phyloP scores from a whole-genome alignment of 2,113 vertebrate species.

The Cairina moschata region DNA sequence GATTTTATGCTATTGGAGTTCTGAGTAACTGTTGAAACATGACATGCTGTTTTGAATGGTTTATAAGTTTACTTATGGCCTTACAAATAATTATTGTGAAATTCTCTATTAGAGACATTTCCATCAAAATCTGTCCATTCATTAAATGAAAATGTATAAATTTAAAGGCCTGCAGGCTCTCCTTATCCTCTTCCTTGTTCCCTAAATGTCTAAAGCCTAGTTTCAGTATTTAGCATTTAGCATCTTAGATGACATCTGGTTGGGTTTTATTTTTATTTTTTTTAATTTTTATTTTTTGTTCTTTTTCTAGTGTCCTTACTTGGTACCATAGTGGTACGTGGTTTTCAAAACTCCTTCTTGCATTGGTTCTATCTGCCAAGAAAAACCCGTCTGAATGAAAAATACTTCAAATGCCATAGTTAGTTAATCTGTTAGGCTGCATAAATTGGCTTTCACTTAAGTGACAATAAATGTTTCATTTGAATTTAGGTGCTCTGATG shows the following conservation, averaged over 20 bases:
- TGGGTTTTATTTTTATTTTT: background rate
- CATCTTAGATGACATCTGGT: background rate
- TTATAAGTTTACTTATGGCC: background rate
- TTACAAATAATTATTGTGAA: background rate
- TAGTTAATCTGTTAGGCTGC: conserved; percentile 28
- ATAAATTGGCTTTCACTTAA: conserved; percentile 60
- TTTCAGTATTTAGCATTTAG: background rate
- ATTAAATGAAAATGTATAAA: background rate
- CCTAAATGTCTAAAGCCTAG: background rate
- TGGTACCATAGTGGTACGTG: background rate
- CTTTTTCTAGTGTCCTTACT: background rate
- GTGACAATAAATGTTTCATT: conserved; percentile 63
- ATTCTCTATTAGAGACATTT: background rate
- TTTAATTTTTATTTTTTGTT: background rate
- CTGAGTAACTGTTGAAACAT: background rate
- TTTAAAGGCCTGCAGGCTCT: background rate
- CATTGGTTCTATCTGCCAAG: background rate
- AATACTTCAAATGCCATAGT: conserved; percentile 49
- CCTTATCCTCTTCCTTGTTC: background rate
- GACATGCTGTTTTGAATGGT: background rate
- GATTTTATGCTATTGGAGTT: background rate
- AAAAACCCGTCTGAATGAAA: conserved; percentile 47
- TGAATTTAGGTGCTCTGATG: conserved; percentile 47
- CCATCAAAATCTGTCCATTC: background rate
- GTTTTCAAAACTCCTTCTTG: background rate